Base-by-base conservation (phyloP, 2,113 vertebrate species). In the Dolichallabes microphthalmus region DNA sequence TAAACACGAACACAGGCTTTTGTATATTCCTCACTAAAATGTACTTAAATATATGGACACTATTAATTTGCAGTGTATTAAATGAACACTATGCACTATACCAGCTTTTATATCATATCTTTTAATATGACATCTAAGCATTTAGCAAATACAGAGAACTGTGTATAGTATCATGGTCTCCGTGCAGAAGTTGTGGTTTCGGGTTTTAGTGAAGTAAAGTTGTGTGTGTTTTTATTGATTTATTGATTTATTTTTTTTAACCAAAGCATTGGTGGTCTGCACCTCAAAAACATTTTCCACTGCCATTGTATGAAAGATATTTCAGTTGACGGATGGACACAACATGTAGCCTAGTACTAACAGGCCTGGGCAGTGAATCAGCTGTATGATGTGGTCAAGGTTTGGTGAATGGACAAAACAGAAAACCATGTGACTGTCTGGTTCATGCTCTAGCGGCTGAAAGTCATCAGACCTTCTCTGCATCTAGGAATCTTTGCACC, bases 141-240 rank as follows among this genome's bases (percentile, higher is more conserved):
- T 66, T 32, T 79, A 3, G 73, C n/a, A 45, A 52, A 76, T 17
- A 68, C 17, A 3, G 35, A 53, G 3, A 25, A n/a, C 45, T 84
- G 25, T 50, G 27, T 25, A 15, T 8, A n/a, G 25, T 83, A 19
- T 79, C 25, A 52, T 58, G 55, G 27, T 68, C n/a, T 25, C 32
- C 50, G 45, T 22, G 68, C 53, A 75, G 80, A 84, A 87, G 82
- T 74, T 82, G 84, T 86, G 71, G 86, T 84, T 83, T 87, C 68
- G 61, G 45, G 8, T 82, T 84, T 77, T 6, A 4, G n/a, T 53
- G 22, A n/a, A 32, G 50, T 27, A 27, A 53, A 32, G 82, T 32
- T 55, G n/a, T 84, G 45, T 45, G 6, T 45, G 6, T 45, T 8
- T 39, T 39, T 39, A 0, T 39, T 39, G 2, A 3, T 4, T 39